Evolutionary conservation across 2,888 invertebrate species (phyloP).

Genomic region (Drosophila differens): DNA sequence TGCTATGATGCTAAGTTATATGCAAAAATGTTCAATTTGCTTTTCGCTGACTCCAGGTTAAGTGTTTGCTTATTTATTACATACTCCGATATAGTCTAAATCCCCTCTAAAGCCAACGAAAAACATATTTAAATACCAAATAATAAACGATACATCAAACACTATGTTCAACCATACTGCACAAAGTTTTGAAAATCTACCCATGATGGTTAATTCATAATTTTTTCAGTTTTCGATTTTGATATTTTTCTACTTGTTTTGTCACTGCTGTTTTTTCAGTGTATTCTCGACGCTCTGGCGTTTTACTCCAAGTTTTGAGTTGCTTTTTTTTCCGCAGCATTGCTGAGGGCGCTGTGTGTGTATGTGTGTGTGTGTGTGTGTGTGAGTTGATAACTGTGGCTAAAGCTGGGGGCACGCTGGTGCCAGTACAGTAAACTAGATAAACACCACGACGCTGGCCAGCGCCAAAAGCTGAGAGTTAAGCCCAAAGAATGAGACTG

Average conservation of each 20-base stretch:
- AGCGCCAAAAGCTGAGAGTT: constrained; percentile 49
- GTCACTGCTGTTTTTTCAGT: constrained; percentile 1
- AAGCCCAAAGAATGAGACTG: constrained; percentile 15
- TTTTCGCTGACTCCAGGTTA: not conserved
- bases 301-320: constrained; percentile 34
- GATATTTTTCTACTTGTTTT: not conserved
- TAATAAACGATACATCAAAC: not conserved
- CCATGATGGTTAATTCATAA: too few species aligned
- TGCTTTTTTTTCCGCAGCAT: constrained; percentile 40
- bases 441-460: constrained; percentile 68
- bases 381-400: constrained; percentile 58
- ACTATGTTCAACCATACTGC: not conserved
- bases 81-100: not conserved
- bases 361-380: not conserved
- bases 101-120: not conserved
- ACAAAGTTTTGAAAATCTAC: not conserved
- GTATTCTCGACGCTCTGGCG: not conserved
- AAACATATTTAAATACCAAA: not conserved
- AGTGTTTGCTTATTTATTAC: not conserved
- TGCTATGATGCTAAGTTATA: not conserved
- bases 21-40: not conserved
- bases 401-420: constrained; percentile 23
- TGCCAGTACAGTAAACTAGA: constrained; percentile 65
- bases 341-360: constrained; percentile 17
- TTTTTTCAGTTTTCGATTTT: not conserved